phyloP scores from a whole-genome alignment of 2,113 vertebrate species.

The Clarias macrocephalus region DNA sequence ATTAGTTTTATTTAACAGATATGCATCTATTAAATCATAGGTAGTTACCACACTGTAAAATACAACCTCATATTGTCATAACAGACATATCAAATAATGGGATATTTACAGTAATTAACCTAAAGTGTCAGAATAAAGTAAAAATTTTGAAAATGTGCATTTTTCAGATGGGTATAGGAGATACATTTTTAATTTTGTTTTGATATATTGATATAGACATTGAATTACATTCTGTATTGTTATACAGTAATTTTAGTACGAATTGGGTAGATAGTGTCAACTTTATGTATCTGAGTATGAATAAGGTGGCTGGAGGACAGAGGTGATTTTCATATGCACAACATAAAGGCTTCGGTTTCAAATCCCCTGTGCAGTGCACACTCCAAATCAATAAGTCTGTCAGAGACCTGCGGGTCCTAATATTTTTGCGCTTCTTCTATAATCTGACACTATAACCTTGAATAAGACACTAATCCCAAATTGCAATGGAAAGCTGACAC shows the following conservation, averaged over 20 bases:
- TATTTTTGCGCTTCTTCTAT: conserved; percentile 24
- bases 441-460: conserved; percentile 32
- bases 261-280: neutral
- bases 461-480: conserved; percentile 40
- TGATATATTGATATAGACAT: neutral
- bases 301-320: conserved; percentile 9
- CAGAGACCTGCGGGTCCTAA: conserved; percentile 11
- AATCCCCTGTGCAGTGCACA: conserved; percentile 23
- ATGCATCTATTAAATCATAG: neutral
- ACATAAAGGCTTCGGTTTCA: conserved; percentile 24
- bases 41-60: neutral
- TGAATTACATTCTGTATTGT: neutral
- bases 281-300: neutral
- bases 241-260: neutral
- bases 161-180: neutral
- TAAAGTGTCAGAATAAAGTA: neutral
- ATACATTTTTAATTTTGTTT: too few relatives aligned
- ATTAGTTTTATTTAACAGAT: neutral
- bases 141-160: neutral
- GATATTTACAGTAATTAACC: neutral
- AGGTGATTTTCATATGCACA: conserved; percentile 2
- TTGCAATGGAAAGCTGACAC: conserved; percentile 16
- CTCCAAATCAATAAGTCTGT: conserved; percentile 23
- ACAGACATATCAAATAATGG: neutral
- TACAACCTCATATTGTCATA: neutral